Base-by-base conservation (phyloP, 1,140 invertebrate species). In the Orius insidiosus region DNA sequence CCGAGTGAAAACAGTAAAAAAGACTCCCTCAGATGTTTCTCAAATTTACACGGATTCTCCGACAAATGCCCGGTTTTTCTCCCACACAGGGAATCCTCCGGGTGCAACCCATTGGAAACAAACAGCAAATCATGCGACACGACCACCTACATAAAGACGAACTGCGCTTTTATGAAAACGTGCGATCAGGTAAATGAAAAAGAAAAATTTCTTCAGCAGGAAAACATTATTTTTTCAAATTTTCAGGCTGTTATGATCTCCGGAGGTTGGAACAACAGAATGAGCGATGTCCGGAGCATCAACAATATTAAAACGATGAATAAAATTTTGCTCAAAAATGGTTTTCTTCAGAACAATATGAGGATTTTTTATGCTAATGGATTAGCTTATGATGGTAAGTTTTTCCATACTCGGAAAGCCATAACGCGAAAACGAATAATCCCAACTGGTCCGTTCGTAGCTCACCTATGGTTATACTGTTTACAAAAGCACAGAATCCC, bases 231-330 rank as follows among this genome's bases (percentile, higher is more conserved):
- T 7, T 33, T n/a, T 6, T 6, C 32, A 33, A 33, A 7, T 33
- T 33, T 33, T 33, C 61, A 70, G 51, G 71, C 68, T 4, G 63
- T 74, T 0, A 37, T 74, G 7, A 18, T 74, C n/a, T 66, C 68
- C 1, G 70, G 71, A 4, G 70, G 70, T 5, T 72, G 69, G 70
- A 71, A 69, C 51, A 49, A 65, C 10, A 58, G 67, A 32, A 61
- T 63, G 8, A 61, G 61, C 0, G 58, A 59, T 10, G 45, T 54
- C 1, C 41, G 58, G 8, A 59, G 62, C 32, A 45, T 59, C 11
- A 35, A 58, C 7, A 68, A 69, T 49, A 47, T 69, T 3, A n/a
- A n/a, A n/a, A n/a, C n/a, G n/a, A n/a, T n/a, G n/a, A n/a, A n/a
- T n/a, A n/a, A n/a, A n/a, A n/a, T n/a, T n/a, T n/a, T n/a, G n/a